These are phyloP conservation scores for Itoplectis maculator DNA, from an alignment of 2,888 invertebrate species.

Conservation along the genomic window DNA sequence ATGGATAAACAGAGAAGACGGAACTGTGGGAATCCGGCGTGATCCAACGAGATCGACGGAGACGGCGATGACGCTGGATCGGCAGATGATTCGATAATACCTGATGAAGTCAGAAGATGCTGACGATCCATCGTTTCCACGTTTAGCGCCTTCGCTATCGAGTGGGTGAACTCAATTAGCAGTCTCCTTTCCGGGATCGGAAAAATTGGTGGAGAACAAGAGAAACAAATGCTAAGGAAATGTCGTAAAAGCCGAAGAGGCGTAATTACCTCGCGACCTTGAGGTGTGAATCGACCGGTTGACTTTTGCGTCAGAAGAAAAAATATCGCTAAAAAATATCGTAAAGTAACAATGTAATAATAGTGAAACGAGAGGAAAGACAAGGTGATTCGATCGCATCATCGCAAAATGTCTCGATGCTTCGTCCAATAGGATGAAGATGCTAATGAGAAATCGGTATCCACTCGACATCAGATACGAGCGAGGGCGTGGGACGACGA, in stretches of 20 bases:
- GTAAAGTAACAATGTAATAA: not conserved
- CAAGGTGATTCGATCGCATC: not conserved
- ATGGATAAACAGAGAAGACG: slow-evolving; percentile 53
- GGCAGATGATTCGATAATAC: slow-evolving; percentile 14
- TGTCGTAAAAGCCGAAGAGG: not conserved
- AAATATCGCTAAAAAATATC: not conserved
- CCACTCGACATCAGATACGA: slow-evolving; percentile 48
- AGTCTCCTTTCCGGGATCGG: slow-evolving; percentile 35
- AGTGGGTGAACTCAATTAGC: slow-evolving; percentile 61
- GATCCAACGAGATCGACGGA: slow-evolving; percentile 23
- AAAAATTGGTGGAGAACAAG: slow-evolving; percentile 7
- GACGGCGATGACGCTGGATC: slow-evolving; percentile 13
- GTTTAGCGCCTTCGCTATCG: slow-evolving; percentile 7
- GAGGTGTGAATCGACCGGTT: not conserved
- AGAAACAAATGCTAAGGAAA: not conserved
- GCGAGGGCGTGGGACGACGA: slow-evolving; percentile 50
- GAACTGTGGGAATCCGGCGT: slow-evolving; percentile 11
- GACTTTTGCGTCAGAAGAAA: not conserved
- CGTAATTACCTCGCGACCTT: too few species aligned
- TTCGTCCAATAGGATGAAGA: slow-evolving; percentile 5
- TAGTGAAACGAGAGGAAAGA: not conserved
- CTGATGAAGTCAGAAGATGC: slow-evolving; percentile 41
- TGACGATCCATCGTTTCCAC: slow-evolving; percentile 41
- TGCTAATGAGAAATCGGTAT: slow-evolving; percentile 38
- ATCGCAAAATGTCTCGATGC: slow-evolving; percentile 9